Evolutionary conservation across 2,888 invertebrate species (phyloP).

Genomic region (Drosophila planitibia): DNA sequence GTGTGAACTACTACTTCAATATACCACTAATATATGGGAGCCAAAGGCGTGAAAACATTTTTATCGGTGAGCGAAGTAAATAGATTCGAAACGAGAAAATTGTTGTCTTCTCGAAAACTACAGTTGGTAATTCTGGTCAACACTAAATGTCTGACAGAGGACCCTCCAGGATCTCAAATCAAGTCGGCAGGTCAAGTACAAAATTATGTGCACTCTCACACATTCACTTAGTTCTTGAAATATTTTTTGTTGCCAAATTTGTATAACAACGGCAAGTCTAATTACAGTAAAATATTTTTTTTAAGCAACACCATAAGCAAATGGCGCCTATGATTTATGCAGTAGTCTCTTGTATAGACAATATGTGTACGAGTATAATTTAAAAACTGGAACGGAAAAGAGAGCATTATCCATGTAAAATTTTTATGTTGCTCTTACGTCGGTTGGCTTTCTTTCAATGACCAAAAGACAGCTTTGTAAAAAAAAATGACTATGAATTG

Average conservation of each 20-base stretch:
- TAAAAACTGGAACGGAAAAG: not conserved
- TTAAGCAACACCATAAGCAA: not conserved
- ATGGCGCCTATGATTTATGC: not conserved
- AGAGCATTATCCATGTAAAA: conserved; percentile 3
- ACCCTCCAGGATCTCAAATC: not conserved
- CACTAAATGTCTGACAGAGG: not conserved
- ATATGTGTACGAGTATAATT: conserved; percentile 3
- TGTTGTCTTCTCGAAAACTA: not conserved
- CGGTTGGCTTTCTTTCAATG: conserved; percentile 32
- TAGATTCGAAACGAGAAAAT: not conserved
- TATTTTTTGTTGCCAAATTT: not conserved
- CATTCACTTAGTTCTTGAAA: not conserved
- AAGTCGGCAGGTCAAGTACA: not conserved
- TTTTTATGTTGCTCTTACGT: conserved; percentile 23
- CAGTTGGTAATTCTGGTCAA: not conserved
- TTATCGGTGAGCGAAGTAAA: not conserved
- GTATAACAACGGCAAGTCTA: not conserved
- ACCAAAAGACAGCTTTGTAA: conserved; percentile 9
- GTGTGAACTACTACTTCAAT: not conserved
- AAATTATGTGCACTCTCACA: not conserved
- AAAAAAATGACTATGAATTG: not conserved
- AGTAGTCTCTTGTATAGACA: not conserved
- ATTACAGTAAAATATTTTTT: not conserved
- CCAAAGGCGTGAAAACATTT: not conserved
- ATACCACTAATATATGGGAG: not conserved